phyloP scores from a whole-genome alignment of 2,888 invertebrate genomes.

The Callyntrura sp. region DNA sequence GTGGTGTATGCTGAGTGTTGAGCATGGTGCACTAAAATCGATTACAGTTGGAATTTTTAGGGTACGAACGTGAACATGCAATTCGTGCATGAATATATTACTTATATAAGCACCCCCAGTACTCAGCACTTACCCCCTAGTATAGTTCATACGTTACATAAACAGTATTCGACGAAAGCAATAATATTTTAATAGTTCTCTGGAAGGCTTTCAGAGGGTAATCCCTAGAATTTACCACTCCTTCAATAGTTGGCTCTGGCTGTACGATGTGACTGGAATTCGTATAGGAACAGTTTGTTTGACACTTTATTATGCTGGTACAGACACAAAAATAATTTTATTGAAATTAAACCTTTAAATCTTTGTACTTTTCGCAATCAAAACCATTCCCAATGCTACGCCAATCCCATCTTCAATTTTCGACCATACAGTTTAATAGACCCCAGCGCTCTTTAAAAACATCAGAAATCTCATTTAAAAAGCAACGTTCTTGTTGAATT shows the following conservation, averaged over 20 bases:
- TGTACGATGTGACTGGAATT: background rate
- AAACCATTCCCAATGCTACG: background rate
- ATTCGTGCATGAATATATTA: background rate
- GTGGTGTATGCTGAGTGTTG: background rate
- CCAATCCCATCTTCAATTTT: slow-evolving; percentile 5
- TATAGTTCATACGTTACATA: background rate
- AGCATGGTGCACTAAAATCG: slow-evolving; percentile 11
- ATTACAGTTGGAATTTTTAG: background rate
- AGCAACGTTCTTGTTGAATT: too few relatives aligned
- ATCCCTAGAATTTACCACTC: slow-evolving; percentile 8
- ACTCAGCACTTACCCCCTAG: too few relatives aligned
- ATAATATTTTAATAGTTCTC: slow-evolving; percentile 42
- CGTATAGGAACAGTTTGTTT: background rate
- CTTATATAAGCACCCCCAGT: background rate
- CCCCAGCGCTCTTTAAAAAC: too few relatives aligned
- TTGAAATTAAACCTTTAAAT: slow-evolving; percentile 25
- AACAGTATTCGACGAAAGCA: slow-evolving; percentile 16
- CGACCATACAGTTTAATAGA: background rate
- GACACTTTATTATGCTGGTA: slow-evolving; percentile 11
- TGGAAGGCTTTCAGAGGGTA: slow-evolving; percentile 10
- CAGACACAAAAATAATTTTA: slow-evolving; percentile 22
- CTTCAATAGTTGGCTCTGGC: background rate
- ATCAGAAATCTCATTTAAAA: too few relatives aligned
- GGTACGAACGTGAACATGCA: background rate
- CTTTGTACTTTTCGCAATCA: background rate